Percentiles rank a stretch among this genome's conserved stretches.
Conservation (phyloP, 2,797 vertebrate genomes). For the Jordanella pulchra region DNA sequence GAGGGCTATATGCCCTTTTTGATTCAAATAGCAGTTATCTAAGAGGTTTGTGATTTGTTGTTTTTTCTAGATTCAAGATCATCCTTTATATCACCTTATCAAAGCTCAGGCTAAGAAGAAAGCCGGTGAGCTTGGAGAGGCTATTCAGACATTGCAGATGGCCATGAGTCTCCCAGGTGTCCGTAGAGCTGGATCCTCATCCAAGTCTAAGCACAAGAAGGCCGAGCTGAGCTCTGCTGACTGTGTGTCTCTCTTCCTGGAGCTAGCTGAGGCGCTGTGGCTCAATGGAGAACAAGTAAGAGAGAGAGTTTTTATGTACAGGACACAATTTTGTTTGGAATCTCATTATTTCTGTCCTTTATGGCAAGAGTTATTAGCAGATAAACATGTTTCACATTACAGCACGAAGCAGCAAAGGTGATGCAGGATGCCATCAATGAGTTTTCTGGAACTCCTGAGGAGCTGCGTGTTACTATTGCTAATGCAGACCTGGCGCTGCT, state of each 20-base stretch:
- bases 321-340: not conserved
- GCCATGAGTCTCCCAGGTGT: conserved; percentile 92
- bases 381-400: conserved; percentile 41
- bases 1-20: not conserved
- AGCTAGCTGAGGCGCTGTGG: conserved; percentile 90
- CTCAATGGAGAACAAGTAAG: conserved; percentile 92
- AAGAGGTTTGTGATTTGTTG: conserved; percentile 8
- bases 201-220: conserved; percentile 84
- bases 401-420: conserved; percentile 96
- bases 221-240: conserved; percentile 84
- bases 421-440: conserved; percentile 97
- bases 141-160: conserved; percentile 93
- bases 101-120: conserved; percentile 93
- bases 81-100: conserved; percentile 94
- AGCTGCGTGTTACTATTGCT: conserved; percentile 89
- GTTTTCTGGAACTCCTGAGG: conserved; percentile 93
- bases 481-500: conserved; percentile 90
- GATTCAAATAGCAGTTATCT: not conserved
- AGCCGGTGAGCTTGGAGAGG: conserved; percentile 87
- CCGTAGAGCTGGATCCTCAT: conserved; percentile 77
- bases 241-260: conserved; percentile 90
- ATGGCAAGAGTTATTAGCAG: not conserved
- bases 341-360: not conserved
- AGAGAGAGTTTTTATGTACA: not conserved
- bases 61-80: conserved; percentile 86